Conservation (phyloP, 1,140 invertebrate species). For the Pentalonia nigronervosa region DNA sequence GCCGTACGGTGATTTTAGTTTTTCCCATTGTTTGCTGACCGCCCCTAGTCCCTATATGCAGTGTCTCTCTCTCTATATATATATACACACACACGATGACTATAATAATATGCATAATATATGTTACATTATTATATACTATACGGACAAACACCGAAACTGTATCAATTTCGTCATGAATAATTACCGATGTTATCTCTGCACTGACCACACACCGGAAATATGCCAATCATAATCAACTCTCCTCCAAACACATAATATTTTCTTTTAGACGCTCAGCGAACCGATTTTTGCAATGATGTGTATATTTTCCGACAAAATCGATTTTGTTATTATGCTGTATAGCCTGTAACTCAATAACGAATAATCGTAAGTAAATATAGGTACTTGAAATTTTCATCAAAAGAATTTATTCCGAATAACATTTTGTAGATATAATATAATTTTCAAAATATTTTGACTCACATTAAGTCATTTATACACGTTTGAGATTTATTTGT, state of each 20-base stretch:
- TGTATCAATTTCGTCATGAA: constrained; percentile 30
- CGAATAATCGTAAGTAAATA: not conserved
- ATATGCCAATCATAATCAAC: constrained; percentile 32
- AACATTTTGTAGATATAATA: not conserved
- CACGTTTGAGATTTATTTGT: no score
- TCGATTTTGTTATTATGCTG: not conserved
- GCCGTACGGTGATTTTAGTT: constrained; percentile 16
- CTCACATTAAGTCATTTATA: not conserved
- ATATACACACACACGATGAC: no score
- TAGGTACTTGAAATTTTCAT: not conserved
- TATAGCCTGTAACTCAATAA: not conserved
- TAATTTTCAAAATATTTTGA: not conserved
- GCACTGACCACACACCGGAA: constrained; percentile 31
- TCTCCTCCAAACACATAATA: not conserved
- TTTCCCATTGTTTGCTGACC: constrained; percentile 26
- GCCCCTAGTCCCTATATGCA: not conserved
- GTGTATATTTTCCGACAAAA: not conserved
- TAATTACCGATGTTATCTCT: constrained; percentile 41
- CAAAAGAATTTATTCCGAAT: not conserved
- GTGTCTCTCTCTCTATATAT: no score
- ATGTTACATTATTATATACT: not conserved
- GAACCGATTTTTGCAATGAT: not conserved
- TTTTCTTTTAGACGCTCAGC: not conserved
- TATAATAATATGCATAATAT: not conserved
- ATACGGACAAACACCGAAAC: constrained; percentile 15